Evolutionary conservation across 2,797 vertebrate genomes (phyloP).

Genomic region (Monodelphis domestica): DNA sequence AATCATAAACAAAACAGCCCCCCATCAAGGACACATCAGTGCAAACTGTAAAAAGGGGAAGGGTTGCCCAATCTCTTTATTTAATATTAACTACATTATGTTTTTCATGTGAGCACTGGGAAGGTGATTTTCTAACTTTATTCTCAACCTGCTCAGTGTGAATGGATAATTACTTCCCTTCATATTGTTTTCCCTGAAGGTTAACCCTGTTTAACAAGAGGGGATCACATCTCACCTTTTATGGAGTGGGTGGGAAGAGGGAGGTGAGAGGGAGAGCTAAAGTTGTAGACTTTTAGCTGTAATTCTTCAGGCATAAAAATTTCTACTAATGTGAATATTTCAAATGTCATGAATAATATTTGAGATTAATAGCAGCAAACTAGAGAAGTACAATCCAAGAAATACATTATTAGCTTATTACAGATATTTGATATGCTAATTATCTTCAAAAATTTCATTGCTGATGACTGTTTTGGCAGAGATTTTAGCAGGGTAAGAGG

Average conservation of each 20-base stretch:
- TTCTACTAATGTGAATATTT: constrained; percentile 59
- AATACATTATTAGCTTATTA: constrained; percentile 74
- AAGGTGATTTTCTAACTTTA: constrained; percentile 82
- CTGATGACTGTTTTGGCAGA: constrained; percentile 73
- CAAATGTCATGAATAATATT: constrained; percentile 66
- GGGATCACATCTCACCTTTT: constrained; percentile 67
- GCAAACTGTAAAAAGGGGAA: constrained; percentile 83
- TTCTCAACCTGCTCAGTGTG: constrained; percentile 72
- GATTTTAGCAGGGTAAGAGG: constrained; percentile 65
- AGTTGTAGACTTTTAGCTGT: constrained; percentile 33
- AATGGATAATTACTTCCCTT: constrained; percentile 79
- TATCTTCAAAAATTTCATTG: constrained; percentile 71
- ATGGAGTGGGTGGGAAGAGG: neutral
- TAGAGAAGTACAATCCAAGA: constrained; percentile 56
- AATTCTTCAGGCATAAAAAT: constrained; percentile 70
- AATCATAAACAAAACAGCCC: constrained; percentile 87
- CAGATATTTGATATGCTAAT: constrained; percentile 76
- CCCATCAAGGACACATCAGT: constrained; percentile 83
- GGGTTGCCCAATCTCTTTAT: constrained; percentile 86
- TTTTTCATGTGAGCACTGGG: constrained; percentile 85
- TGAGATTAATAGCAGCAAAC: constrained; percentile 68
- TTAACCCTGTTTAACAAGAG: constrained; percentile 82
- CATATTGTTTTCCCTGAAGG: constrained; percentile 74
- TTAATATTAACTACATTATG: constrained; percentile 89
- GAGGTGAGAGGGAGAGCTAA: neutral